Conservation (phyloP, 2,797 vertebrate genomes). For the Vultur gryphus region DNA sequence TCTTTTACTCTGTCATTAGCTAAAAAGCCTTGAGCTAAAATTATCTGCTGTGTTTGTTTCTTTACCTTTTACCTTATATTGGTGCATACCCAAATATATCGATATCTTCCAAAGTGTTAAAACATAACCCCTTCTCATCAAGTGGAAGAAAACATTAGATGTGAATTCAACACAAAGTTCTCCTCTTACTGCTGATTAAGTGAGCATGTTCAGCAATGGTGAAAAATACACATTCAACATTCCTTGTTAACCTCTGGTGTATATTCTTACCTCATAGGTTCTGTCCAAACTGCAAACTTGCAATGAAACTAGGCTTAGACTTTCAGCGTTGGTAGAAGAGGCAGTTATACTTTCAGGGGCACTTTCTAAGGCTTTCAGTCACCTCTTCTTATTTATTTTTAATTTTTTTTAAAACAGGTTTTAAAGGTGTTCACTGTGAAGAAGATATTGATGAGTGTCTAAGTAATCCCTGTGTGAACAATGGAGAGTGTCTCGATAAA, state of each 20-base stretch:
- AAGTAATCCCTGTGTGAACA: slow-evolving; percentile 93
- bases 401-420: slow-evolving; percentile 75
- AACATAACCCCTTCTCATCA: neutral
- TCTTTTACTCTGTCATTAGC: neutral
- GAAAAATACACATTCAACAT: neutral
- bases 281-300: neutral
- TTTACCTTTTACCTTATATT: neutral
- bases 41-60: neutral
- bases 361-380: neutral
- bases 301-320: neutral
- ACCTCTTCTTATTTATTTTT: neutral
- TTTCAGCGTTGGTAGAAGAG: neutral
- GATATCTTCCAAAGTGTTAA: neutral
- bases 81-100: neutral
- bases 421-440: slow-evolving; percentile 88
- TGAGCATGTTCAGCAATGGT: neutral
- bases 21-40: neutral
- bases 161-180: neutral
- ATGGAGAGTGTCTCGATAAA: slow-evolving; percentile 86
- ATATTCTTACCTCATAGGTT: neutral
- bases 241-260: neutral
- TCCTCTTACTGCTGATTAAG: neutral
- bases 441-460: slow-evolving; percentile 87
- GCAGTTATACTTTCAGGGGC: neutral
- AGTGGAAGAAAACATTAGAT: neutral